Evolutionary conservation across 1,140 invertebrate species (phyloP).

Genomic region (Heliothis subflexa): DNA sequence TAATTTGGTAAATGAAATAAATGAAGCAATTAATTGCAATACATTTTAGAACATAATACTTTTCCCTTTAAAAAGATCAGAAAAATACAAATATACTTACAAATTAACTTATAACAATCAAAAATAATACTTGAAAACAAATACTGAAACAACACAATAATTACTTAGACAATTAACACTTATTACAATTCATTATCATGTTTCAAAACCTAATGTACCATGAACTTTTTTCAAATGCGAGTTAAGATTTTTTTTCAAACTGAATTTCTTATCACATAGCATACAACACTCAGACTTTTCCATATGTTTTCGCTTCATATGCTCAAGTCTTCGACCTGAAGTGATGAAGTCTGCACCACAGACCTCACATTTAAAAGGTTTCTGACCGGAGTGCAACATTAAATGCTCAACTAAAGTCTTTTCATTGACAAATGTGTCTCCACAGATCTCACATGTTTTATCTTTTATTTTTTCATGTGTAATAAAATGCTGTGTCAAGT

Average conservation of each 20-base stretch:
- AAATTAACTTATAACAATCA: too few relatives aligned
- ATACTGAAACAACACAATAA: not conserved
- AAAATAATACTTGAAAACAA: too few relatives aligned
- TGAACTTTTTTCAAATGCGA: constrained; percentile 70
- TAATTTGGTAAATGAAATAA: too few relatives aligned
- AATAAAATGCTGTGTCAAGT: constrained; percentile 65
- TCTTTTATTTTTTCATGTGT: constrained; percentile 61
- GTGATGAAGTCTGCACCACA: constrained; percentile 69
- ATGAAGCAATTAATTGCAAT: too few relatives aligned
- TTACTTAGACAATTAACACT: constrained; percentile 1
- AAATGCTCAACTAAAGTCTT: constrained; percentile 70
- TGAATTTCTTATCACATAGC: constrained; percentile 71
- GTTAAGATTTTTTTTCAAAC: constrained; percentile 68
- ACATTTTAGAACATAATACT: too few relatives aligned
- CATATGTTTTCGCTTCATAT: constrained; percentile 69
- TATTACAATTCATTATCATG: not conserved
- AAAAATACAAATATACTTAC: too few relatives aligned
- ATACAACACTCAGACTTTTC: constrained; percentile 64
- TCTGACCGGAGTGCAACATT: constrained; percentile 64
- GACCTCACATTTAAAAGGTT: constrained; percentile 68
- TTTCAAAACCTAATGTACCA: constrained; percentile 35
- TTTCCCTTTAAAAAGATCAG: too few relatives aligned
- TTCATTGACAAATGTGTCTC: constrained; percentile 63
- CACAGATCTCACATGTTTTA: constrained; percentile 71
- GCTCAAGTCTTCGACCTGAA: constrained; percentile 68